Base-by-base conservation (phyloP, 2,113 vertebrate species). In the Callionymus lyra region DNA sequence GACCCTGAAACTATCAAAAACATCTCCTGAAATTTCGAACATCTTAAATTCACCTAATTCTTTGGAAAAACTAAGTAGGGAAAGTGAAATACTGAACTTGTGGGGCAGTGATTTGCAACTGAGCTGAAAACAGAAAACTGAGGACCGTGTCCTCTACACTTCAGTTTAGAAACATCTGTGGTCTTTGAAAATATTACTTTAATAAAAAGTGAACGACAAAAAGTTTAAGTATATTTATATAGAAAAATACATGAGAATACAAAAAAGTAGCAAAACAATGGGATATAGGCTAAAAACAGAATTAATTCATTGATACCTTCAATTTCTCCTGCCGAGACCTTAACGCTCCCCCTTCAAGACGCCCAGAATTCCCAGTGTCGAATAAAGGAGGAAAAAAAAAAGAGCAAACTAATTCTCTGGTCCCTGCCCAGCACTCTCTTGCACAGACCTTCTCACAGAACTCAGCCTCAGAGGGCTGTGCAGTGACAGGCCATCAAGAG, bases 171-270 rank as follows among this genome's bases (percentile, higher is more conserved):
- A 84, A 84, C 76, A 77, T 73, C 73, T 60, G 69, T 79, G 76
- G 74, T 84, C 65, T 82, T n/a, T 81, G 70, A 82, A 83, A 84
- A 82, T 77, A 84, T 73, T 76, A 79, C 75, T 84, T 74, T 79
- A 86, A 84, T 83, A 85, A 83, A 84, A 84, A 82, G 79, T 81
- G 83, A 81, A 83, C 56, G 77, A 84, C 74, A 80, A 74, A 82
- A 84, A 74, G 59, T 64, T 71, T 78, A 84, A 81, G 80, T 82
- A 85, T 82, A 83, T 80, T 77, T 80, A 85, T 84, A 85, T 84
- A 86, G 82, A 85, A 81, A 86, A 85, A 83, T 83, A 85, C 79
- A 85, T 76, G 79, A 81, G 71, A 84, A 83, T 84, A 84, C 76
- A 79, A 85, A 84, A 81, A 84, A 84, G 79, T 82, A 83, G 81